Base-by-base conservation (phyloP, 1,140 invertebrate genomes). In the Limonius californicus region DNA sequence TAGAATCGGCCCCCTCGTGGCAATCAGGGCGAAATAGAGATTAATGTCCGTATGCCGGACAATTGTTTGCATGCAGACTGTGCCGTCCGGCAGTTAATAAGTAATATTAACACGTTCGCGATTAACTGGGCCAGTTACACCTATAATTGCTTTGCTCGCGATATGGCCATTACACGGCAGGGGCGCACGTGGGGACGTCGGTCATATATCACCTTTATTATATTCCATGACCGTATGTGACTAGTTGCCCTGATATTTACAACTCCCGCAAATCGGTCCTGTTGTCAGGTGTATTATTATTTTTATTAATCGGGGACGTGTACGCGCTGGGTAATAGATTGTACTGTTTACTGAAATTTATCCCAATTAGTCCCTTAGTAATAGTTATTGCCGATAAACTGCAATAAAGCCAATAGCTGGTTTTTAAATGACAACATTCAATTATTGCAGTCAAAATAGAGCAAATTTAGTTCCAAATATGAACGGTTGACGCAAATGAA, bases 161-260 rank as follows among this genome's bases (percentile, higher is more conserved):
- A 45, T 45, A 15, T 45, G 42, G 42, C 16, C 42, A 45, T 45
- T 45, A 45, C 42, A 45, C 42, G 16, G 16, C 16, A n/a, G 4
- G 3, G 42, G 42, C 12, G 16, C 42, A 45, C 42, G 42, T 45
- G 42, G 42, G n/a, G 16, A 45, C 42, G 42, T 45, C 42, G 16
- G 42, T 18, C 42, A 45, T 45, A 45, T 45, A 45, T 45, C 42
- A 45, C 42, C 6, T 15, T 45, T 45, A 45, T 45, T 45, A 45
- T 45, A 45, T 45, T 12, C 3, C 12, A 18, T 15, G 42, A 45
- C 42, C 42, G 42, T 45, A 12, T 45, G 42, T 18, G 42, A 45
- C n/a, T 45, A 18, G n/a, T 45, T n/a, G 42, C 3, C 14, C 14
- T 45, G 16, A 45, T 6, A 45, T 45, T 45, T 45, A 45, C 12